phyloP scores from a whole-genome alignment of 1,140 invertebrate species.

The Orchestia grillus region DNA sequence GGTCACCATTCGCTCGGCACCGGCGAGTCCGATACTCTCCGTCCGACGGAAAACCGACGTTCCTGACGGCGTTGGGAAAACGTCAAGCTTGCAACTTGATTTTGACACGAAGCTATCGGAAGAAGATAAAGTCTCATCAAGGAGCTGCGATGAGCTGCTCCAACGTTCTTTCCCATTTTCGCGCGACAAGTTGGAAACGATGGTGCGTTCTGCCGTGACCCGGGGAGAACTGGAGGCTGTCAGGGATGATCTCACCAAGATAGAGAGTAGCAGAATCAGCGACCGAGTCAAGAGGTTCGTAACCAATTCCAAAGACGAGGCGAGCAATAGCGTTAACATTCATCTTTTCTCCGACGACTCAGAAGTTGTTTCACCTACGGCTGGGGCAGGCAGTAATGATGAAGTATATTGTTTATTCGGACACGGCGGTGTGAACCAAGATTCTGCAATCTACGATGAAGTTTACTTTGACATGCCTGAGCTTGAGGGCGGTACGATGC shows the following conservation, averaged over 20 bases:
- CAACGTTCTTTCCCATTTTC: not conserved
- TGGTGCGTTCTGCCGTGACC: not conserved
- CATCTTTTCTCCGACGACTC: conserved; percentile 21
- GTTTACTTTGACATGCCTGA: not conserved
- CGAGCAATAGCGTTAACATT: not conserved
- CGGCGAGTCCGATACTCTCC: not conserved
- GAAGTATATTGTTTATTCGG: not conserved
- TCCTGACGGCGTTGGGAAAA: not conserved
- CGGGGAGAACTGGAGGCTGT: not conserved
- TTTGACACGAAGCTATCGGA: not conserved
- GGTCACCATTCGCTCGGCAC: not conserved
- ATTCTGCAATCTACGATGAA: not conserved
- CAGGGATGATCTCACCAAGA: not conserved
- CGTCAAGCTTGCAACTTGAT: not conserved
- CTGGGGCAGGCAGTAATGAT: not conserved
- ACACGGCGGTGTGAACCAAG: not conserved
- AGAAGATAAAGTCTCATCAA: not conserved
- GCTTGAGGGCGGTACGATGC: not conserved
- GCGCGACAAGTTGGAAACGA: not conserved
- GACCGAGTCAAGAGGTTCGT: not conserved
- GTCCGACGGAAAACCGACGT: not conserved
- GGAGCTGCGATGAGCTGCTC: not conserved
- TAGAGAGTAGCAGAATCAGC: not conserved
- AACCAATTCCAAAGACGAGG: not conserved
- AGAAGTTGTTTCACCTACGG: not conserved